phyloP scores from a whole-genome alignment of 2,888 invertebrate species.

The Dastarcus helophoroides region DNA sequence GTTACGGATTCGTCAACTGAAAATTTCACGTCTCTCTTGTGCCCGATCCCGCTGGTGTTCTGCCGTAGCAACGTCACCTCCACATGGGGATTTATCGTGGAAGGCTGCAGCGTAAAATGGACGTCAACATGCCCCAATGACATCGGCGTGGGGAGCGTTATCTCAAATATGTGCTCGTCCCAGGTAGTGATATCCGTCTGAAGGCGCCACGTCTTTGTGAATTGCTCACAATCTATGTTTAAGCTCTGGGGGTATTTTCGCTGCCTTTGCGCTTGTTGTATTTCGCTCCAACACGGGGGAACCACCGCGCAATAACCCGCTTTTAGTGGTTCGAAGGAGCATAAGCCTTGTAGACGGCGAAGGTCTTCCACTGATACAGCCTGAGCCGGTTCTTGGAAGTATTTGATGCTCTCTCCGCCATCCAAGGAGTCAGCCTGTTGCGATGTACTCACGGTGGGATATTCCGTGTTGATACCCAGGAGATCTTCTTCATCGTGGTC shows the following conservation, averaged over 20 bases:
- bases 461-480: conserved; percentile 17
- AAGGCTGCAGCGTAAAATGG: conserved; percentile 71
- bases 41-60: conserved; percentile 54
- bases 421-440: conserved; percentile 22
- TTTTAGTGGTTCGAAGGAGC: conserved; percentile 60
- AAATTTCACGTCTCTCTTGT: conserved; percentile 37
- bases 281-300: conserved; percentile 87
- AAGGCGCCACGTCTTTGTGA: conserved; percentile 77
- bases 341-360: conserved; percentile 58
- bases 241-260: conserved; percentile 75
- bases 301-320: conserved; percentile 75
- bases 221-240: conserved; percentile 54
- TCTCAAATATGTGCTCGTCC: conserved; percentile 87
- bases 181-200: conserved; percentile 81
- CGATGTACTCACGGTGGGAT: conserved; percentile 13
- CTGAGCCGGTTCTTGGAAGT: conserved; percentile 30
- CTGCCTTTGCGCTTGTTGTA: conserved; percentile 84
- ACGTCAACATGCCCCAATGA: conserved; percentile 84
- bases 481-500: conserved; percentile 62
- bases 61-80: conserved; percentile 52
- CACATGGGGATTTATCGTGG: conserved; percentile 66
- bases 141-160: conserved; percentile 69
- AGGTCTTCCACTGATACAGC: conserved; percentile 26
- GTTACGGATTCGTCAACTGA: conserved; percentile 43
- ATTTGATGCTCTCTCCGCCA: conserved; percentile 22